Base-by-base conservation (phyloP, 2,797 vertebrate genomes). In the Hapalemur alaotrensis region DNA sequence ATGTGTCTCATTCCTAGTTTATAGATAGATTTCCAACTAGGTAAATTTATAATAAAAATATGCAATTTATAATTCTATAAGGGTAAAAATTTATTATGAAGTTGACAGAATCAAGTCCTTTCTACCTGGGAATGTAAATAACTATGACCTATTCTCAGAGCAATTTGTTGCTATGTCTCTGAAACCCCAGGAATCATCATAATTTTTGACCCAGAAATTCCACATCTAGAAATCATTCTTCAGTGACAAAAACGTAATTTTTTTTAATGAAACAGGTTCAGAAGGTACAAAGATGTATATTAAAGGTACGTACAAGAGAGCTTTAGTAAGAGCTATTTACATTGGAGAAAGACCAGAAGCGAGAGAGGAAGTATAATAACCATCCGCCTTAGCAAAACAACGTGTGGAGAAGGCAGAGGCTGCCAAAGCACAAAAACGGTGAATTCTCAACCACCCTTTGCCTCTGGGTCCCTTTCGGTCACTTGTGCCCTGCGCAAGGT, bases 311-410 rank as follows among this genome's bases (percentile, higher is more conserved):
- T 23, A 30, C 25, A 84, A 89, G n/a, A 76, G n/a, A 35, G 10
- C 30, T 82, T 82, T 78, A 25, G 17, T 43, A 30, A 72, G n/a
- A 87, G 30, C 28, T 70, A 7, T 52, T 50, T 75, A 61, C 13
- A n/a, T 11, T 95, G 59, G 86, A 81, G 52, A 78, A 89, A 92
- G 88, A 35, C 11, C 8, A 83, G 46, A 91, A 41, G 14, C 10
- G 80, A 86, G 30, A 75, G 61, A 89, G 48, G 38, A 73, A 57
- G 28, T 72, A 32, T 7, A 67, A 15, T 11, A 8, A 50, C 25
- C 41, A n/a, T 9, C 2, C 3, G 2, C 3, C 0, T 72, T 54
- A 17, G 72, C 63, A 30, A 57, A 28, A 50, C 9, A n/a, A 10
- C 30, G 22, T 14, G 46, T 20, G 25, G 2, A 12, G 15, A 4